Evolutionary conservation across 2,888 invertebrate genomes (phyloP).

Genomic region (Drosophila pseudotalamancana): DNA sequence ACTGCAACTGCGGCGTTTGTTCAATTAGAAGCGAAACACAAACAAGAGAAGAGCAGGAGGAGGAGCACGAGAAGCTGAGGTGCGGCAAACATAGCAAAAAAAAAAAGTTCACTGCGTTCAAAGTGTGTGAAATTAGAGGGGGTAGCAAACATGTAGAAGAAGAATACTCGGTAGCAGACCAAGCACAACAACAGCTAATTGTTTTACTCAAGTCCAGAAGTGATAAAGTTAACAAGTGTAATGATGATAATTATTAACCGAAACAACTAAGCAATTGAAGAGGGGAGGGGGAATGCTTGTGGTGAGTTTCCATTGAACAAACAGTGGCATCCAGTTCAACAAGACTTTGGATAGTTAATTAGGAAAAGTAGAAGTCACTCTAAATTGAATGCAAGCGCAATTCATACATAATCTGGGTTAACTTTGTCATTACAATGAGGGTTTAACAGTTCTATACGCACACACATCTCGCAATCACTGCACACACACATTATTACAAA

Average conservation of each 20-base stretch:
- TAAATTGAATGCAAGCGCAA: not conserved
- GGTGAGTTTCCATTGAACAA: not conserved
- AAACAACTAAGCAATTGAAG: conserved; percentile 1
- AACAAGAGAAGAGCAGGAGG: not conserved
- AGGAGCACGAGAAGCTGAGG: conserved; percentile 2
- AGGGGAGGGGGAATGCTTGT: not conserved
- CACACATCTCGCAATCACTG: not conserved
- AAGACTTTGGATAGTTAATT: not conserved
- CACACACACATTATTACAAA: conserved; percentile 1
- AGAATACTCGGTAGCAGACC: conserved; percentile 9
- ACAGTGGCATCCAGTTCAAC: not conserved
- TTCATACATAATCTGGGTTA: conserved; percentile 23
- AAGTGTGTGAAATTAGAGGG: conserved; percentile 46
- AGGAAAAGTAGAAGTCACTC: not conserved
- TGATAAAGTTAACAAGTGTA: conserved; percentile 50
- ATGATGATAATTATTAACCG: conserved; percentile 36
- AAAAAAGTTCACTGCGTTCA: conserved; percentile 13
- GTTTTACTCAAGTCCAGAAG: conserved; percentile 28
- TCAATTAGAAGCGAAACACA: conserved; percentile 67
- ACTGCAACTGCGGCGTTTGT: conserved; percentile 43
- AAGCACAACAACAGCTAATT: conserved; percentile 38
- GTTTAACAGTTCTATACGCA: conserved; percentile 5
- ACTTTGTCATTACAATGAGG: conserved; percentile 9
- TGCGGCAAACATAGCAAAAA: not conserved
- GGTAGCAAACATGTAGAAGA: conserved; percentile 13